Percentiles rank a stretch among this genome's conserved stretches.
phyloP scores from a whole-genome alignment of 2,113 vertebrate genomes.

The Pygoscelis adeliae region DNA sequence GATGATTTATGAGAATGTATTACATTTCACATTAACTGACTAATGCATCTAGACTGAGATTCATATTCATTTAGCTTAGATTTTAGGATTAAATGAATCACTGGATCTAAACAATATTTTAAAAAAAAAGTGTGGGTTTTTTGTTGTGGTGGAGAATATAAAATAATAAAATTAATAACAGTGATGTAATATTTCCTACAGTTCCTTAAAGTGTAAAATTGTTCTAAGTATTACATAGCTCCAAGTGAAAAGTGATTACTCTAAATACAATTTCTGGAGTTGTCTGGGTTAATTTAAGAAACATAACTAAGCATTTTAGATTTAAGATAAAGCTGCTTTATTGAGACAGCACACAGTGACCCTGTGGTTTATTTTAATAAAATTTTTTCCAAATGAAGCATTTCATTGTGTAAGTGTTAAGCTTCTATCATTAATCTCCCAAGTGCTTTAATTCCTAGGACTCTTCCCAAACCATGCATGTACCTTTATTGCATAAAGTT shows the following conservation, averaged over 20 bases:
- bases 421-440: background rate
- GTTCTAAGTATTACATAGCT: background rate
- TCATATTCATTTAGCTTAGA: background rate
- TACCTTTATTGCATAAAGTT: background rate
- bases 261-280: background rate
- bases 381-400: background rate
- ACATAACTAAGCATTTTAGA: background rate
- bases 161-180: background rate
- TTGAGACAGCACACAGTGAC: background rate
- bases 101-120: background rate
- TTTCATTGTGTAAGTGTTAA: background rate
- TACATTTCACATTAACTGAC: background rate
- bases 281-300: background rate
- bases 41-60: background rate
- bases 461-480: background rate
- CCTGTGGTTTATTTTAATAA: background rate
- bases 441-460: background rate
- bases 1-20: background rate
- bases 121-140: rapidly evolving
- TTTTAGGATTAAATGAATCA: background rate
- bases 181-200: background rate
- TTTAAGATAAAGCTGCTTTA: background rate
- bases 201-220: background rate
- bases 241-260: background rate
- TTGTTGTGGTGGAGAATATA: background rate